Evolutionary conservation across 2,797 vertebrate genomes (phyloP).

Genomic region (Rhynchonycteris naso): DNA sequence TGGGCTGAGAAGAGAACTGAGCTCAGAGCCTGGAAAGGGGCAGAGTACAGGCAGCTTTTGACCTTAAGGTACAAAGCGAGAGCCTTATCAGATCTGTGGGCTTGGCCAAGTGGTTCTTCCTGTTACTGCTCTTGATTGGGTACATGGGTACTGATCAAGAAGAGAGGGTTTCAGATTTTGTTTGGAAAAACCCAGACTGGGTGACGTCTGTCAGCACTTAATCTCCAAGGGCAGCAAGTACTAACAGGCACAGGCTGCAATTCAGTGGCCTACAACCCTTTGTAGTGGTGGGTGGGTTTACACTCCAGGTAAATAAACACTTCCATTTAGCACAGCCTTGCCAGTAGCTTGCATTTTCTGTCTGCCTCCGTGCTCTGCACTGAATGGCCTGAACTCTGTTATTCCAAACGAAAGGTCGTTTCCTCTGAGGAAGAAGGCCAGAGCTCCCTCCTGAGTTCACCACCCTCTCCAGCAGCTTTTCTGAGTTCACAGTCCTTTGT

Average conservation of each 20-base stretch:
- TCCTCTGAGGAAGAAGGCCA: neutral
- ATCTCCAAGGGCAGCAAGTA: neutral
- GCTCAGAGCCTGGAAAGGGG: neutral
- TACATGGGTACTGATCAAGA: neutral
- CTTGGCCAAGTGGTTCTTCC: neutral
- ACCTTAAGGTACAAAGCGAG: slow-evolving; percentile 8
- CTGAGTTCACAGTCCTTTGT: neutral
- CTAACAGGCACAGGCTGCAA: neutral
- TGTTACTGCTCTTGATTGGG: neutral
- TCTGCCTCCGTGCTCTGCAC: neutral
- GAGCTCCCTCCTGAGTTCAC: neutral
- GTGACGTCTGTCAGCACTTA: neutral
- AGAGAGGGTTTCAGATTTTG: slow-evolving; percentile 20
- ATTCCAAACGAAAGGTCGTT: neutral
- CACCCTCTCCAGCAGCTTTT: neutral
- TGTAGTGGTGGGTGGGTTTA: neutral
- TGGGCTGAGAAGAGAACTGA: neutral
- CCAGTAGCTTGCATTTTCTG: neutral
- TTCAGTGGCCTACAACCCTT: neutral
- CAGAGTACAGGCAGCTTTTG: neutral
- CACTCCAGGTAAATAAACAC: neutral
- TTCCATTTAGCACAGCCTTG: neutral
- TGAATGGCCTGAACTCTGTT: too few species aligned
- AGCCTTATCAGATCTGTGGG: neutral
- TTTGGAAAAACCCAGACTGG: slow-evolving; percentile 51